These are phyloP conservation scores for Procambarus clarkii DNA, from an alignment of 1,140 invertebrate species.

Conservation along the genomic window DNA sequence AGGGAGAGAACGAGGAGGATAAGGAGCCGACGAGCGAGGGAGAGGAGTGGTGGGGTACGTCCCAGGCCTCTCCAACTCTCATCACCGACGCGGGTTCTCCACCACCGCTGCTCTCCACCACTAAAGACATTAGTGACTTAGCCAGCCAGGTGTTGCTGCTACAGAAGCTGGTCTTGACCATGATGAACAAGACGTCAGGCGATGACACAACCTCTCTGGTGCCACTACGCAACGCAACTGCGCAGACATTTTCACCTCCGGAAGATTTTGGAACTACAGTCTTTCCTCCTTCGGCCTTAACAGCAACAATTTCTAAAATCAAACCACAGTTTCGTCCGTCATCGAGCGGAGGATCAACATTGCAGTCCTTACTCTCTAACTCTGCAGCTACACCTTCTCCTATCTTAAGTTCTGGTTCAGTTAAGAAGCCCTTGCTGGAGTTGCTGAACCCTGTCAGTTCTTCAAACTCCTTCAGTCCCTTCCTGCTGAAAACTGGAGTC, in stretches of 20 bases:
- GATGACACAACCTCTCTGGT: not conserved
- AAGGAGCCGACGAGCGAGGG: not conserved
- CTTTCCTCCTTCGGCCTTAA: not conserved
- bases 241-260: no score
- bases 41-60: not conserved
- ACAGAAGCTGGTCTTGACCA: not conserved
- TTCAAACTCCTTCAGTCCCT: not conserved
- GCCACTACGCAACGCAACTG: not conserved
- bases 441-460: not conserved
- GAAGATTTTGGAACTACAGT: not conserved
- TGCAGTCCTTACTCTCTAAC: not conserved
- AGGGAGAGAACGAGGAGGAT: no score
- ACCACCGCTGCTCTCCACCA: not conserved
- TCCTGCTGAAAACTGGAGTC: not conserved
- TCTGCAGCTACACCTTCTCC: not conserved
- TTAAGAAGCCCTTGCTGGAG: no score
- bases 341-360: not conserved
- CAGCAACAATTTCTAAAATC: not conserved
- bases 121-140: not conserved
- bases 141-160: not conserved
- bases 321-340: not conserved
- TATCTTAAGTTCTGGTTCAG: not conserved
- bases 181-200: not conserved
- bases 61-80: not conserved
- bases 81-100: not conserved